phyloP scores from a whole-genome alignment of 2,888 invertebrate species.

The Geotrupes spiniger region DNA sequence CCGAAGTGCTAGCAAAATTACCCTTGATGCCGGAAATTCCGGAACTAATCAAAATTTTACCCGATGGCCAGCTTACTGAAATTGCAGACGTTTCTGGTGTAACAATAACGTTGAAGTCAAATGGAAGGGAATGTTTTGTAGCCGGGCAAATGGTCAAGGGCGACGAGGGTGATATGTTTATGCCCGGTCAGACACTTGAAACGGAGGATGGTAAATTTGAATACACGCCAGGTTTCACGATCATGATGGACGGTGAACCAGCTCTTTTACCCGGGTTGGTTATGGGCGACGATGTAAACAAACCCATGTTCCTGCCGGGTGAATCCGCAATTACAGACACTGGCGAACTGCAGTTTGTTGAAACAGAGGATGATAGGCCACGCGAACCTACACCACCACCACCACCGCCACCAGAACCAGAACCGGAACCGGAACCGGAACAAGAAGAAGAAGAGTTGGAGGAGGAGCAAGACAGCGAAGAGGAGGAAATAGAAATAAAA shows the following conservation, averaged over 20 bases:
- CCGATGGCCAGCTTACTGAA: constrained; percentile 58
- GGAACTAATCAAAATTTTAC: constrained; percentile 60
- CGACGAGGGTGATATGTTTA: constrained; percentile 53
- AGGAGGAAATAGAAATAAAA: constrained; percentile 32
- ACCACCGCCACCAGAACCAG: constrained; percentile 35
- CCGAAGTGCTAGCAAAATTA: constrained; percentile 56
- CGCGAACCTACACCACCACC: constrained; percentile 32
- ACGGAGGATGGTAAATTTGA: constrained; percentile 69
- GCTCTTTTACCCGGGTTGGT: constrained; percentile 79
- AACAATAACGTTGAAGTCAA: constrained; percentile 51
- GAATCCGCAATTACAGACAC: constrained; percentile 46
- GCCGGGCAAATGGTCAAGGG: constrained; percentile 75
- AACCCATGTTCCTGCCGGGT: constrained; percentile 48
- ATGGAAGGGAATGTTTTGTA: constrained; percentile 65
- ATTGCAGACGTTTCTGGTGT: constrained; percentile 64
- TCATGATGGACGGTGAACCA: constrained; percentile 73
- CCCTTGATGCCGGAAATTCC: constrained; percentile 63
- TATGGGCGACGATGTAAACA: constrained; percentile 59
- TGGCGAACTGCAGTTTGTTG: constrained; percentile 46
- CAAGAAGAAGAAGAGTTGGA: constrained; percentile 37
- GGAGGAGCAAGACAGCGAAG: constrained; percentile 40
- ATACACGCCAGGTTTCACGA: constrained; percentile 76
- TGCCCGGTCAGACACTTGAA: constrained; percentile 73
- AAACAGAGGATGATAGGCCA: constrained; percentile 51
- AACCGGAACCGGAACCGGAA: constrained; percentile 32